Percentiles rank a stretch among this genome's conserved stretches.
Conservation (phyloP, 2,888 invertebrate genomes). For the Cryptosula pallasiana region DNA sequence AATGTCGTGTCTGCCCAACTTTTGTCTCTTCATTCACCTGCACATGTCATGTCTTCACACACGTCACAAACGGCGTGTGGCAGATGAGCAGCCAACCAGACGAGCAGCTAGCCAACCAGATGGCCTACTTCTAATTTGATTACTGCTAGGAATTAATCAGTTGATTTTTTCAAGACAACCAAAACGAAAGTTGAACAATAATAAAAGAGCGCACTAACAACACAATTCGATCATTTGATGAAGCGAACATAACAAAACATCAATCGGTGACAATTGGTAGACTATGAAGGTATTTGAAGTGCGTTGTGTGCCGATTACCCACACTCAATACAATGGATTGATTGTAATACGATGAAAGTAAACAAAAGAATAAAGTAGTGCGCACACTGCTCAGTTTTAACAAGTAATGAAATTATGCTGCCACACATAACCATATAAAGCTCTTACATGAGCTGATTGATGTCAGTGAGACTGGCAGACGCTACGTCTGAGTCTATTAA, state of each 20-base stretch:
- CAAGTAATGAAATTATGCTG: not conserved
- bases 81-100: no score
- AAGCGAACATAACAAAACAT: constrained; percentile 15
- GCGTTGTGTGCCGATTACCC: not conserved
- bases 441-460: no score
- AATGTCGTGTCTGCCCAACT: no score
- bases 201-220: not conserved
- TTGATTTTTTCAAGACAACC: not conserved
- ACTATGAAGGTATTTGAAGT: not conserved
- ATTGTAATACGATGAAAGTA: not conserved
- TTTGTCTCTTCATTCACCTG: no score
- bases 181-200: not conserved
- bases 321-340: not conserved
- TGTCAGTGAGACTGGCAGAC: no score
- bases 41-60: no score
- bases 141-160: not conserved
- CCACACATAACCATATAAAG: no score
- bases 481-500: no score
- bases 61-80: no score
- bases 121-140: not conserved
- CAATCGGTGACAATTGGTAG: constrained; percentile 8
- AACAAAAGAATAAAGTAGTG: not conserved
- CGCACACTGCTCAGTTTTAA: not conserved
- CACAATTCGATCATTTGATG: not conserved
- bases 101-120: no score